These are phyloP conservation scores for Pipistrellus kuhlii DNA, from an alignment of 2,797 vertebrate species.

Conservation along the genomic window DNA sequence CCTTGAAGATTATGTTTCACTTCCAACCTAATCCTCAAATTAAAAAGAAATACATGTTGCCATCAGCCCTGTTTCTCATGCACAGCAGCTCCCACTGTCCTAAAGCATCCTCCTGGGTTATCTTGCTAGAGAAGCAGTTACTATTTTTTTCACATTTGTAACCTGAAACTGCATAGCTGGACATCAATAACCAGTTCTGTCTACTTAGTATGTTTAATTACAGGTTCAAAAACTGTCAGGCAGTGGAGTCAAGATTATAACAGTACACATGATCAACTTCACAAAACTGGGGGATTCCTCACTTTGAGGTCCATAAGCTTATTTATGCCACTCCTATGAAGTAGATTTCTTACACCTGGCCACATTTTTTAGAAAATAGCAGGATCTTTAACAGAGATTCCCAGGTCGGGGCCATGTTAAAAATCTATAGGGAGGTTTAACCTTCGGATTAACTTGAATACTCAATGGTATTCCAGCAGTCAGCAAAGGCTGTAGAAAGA, in stretches of 20 bases:
- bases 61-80: conserved; percentile 77
- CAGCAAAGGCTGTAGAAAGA: conserved; percentile 52
- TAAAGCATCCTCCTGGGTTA: conserved; percentile 81
- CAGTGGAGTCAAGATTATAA: conserved; percentile 37
- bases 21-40: conserved; percentile 86
- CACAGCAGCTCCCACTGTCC: conserved; percentile 78
- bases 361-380: conserved; percentile 22
- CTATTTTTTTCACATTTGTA: conserved; percentile 79
- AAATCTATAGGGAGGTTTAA: conserved; percentile 70
- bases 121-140: conserved; percentile 81
- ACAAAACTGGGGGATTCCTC: neutral
- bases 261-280: neutral
- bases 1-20: conserved; percentile 84
- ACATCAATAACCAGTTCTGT: conserved; percentile 79
- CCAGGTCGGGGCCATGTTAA: conserved; percentile 45
- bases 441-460: conserved; percentile 62
- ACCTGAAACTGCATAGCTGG: conserved; percentile 74
- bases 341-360: neutral
- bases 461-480: conserved; percentile 35
- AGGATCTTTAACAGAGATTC: conserved; percentile 2
- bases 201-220: conserved; percentile 71
- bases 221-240: conserved; percentile 69
- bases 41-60: conserved; percentile 85
- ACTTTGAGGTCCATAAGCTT: neutral
- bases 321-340: neutral